phyloP scores from a whole-genome alignment of 1,140 invertebrate genomes.

The Conus ventricosus region DNA sequence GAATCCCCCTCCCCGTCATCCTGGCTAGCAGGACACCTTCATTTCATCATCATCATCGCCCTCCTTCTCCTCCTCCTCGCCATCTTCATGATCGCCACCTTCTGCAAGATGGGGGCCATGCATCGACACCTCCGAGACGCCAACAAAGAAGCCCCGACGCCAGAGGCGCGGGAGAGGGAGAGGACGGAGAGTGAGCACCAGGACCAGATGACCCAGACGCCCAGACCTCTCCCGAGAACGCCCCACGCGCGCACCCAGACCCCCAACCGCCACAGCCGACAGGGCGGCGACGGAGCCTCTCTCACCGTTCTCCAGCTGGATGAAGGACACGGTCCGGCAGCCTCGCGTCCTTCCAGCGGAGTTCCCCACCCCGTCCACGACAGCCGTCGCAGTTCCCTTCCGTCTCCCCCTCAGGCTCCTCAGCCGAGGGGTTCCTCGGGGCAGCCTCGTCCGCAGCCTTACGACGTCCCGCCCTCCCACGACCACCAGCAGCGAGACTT shows the following conservation, averaged over 20 bases:
- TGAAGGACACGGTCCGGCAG: neutral
- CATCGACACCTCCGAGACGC: neutral
- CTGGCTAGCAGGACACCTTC: slow-evolving; percentile 14
- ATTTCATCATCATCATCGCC: slow-evolving; percentile 34
- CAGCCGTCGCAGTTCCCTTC: neutral
- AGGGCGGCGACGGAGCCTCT: slow-evolving; percentile 21
- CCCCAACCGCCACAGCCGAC: slow-evolving; percentile 1
- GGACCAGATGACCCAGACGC: slow-evolving; percentile 28
- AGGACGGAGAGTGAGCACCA: neutral
- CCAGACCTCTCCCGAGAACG: slow-evolving; percentile 22
- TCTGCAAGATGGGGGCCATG: slow-evolving; percentile 32
- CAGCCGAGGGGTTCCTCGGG: neutral
- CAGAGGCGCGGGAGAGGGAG: neutral
- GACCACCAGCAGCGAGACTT: neutral
- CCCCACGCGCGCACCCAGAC: neutral
- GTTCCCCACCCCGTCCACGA: neutral
- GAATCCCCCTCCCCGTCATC: neutral
- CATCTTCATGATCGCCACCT: slow-evolving; percentile 33
- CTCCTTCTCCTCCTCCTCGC: slow-evolving; percentile 20
- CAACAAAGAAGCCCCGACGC: neutral
- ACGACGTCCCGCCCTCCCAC: neutral
- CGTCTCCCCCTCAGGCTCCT: neutral
- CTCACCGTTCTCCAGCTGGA: neutral
- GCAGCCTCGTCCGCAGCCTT: neutral
- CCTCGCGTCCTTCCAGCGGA: neutral